A percentile compares a stretch with the other conserved stretches of the same genome.
These are phyloP conservation scores for Lamellibrachia satsuma DNA, from an alignment of 2,888 invertebrate species.

Conservation along the genomic window DNA sequence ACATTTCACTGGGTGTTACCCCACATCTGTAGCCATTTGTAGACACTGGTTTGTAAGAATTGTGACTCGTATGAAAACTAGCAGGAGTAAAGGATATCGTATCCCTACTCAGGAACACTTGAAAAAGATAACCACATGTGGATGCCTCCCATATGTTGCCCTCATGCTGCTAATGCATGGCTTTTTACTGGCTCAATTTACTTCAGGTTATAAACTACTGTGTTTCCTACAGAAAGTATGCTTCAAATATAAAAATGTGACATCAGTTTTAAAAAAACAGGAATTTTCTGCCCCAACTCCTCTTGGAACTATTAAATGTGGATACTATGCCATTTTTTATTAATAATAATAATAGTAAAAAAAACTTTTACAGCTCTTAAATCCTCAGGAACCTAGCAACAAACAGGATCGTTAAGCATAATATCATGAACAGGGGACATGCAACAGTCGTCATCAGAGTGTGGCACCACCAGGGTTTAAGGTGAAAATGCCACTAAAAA, in stretches of 20 bases:
- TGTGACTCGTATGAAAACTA: not conserved
- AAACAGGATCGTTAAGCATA: too few relatives aligned
- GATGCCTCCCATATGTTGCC: not conserved
- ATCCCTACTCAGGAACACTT: not conserved
- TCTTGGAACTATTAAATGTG: too few relatives aligned
- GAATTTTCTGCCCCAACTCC: not conserved
- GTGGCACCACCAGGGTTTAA: too few relatives aligned
- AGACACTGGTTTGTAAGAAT: not conserved
- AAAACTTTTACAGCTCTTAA: too few relatives aligned
- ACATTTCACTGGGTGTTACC: not conserved
- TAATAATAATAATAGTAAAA: too few relatives aligned
- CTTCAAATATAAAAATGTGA: not conserved
- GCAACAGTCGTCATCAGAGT: too few relatives aligned
- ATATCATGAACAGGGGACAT: too few relatives aligned
- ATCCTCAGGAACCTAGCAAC: too few relatives aligned
- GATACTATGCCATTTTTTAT: too few relatives aligned
- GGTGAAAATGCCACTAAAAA: not conserved
- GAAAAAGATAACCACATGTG: not conserved
- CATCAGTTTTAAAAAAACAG: not conserved
- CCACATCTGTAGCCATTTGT: constrained; percentile 17
- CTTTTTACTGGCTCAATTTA: not conserved
- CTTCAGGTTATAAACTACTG: not conserved
- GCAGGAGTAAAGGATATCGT: not conserved
- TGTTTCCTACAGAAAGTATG: not conserved
- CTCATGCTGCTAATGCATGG: not conserved